Evolutionary conservation across 2,113 vertebrate genomes (phyloP).

Genomic region (Pandion haliaetus): DNA sequence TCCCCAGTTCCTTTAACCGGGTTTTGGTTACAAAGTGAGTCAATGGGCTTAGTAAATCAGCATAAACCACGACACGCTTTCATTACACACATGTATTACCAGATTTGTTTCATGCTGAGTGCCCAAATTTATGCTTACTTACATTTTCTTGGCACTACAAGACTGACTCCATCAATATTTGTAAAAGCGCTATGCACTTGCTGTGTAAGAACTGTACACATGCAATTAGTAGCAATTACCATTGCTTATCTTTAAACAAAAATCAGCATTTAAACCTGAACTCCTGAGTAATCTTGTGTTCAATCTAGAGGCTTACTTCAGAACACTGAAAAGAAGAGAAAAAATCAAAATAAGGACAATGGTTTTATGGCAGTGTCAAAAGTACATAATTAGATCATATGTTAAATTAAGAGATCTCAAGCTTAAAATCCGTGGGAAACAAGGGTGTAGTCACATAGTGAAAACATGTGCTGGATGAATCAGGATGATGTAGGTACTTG

Average conservation of each 20-base stretch:
- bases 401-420: background rate
- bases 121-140: background rate
- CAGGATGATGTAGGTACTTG: background rate
- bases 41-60: background rate
- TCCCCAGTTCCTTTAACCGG: background rate
- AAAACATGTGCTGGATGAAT: background rate
- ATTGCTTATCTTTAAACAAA: background rate
- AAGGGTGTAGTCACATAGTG: background rate
- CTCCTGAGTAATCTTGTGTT: background rate
- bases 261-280: background rate
- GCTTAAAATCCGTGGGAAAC: background rate
- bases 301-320: background rate
- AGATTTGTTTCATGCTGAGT: background rate
- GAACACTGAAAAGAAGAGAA: background rate
- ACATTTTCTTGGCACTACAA: background rate
- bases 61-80: background rate
- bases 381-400: background rate
- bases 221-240: background rate
- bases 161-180: background rate
- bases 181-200: background rate
- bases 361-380: background rate
- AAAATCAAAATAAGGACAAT: background rate
- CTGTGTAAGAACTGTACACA: background rate
- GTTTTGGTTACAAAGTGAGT: slow-evolving; percentile 40
- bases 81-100: background rate